Conservation (phyloP, 2,113 vertebrate genomes). For the Chauna torquata region DNA sequence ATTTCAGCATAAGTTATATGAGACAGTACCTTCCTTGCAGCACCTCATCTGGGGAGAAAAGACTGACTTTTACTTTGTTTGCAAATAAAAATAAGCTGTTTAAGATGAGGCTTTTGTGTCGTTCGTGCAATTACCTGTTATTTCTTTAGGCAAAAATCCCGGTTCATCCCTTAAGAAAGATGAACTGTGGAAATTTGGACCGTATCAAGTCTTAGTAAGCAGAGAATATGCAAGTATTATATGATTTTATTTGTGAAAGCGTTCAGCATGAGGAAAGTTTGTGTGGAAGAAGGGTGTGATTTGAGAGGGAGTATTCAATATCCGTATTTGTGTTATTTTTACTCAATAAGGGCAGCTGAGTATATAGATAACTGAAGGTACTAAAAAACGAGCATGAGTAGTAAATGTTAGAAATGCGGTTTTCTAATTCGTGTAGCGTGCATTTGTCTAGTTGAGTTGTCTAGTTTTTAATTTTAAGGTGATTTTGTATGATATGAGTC, state of each 20-base stretch:
- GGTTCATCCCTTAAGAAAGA: background rate
- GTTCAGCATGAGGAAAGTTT: background rate
- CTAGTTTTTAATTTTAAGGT: background rate
- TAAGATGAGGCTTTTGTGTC: background rate
- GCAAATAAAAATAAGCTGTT: background rate
- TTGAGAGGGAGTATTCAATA: background rate
- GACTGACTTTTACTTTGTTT: background rate
- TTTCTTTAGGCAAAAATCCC: background rate
- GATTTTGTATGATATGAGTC: background rate
- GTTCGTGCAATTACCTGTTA: background rate
- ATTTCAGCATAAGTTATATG: background rate
- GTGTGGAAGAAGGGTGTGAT: background rate
- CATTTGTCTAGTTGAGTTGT: background rate
- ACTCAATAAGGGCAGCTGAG: background rate
- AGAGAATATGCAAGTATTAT: background rate
- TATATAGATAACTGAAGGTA: background rate
- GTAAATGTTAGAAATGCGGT: background rate
- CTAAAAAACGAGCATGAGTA: fast-evolving
- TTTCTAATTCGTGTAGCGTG: fast-evolving
- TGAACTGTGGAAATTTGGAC: background rate
- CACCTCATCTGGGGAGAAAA: background rate
- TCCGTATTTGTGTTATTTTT: background rate
- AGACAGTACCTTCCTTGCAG: background rate
- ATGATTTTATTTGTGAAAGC: background rate
- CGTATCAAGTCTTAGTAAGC: background rate